Conservation (phyloP, 1,140 invertebrate species). For the Globodera ellingtonae region DNA sequence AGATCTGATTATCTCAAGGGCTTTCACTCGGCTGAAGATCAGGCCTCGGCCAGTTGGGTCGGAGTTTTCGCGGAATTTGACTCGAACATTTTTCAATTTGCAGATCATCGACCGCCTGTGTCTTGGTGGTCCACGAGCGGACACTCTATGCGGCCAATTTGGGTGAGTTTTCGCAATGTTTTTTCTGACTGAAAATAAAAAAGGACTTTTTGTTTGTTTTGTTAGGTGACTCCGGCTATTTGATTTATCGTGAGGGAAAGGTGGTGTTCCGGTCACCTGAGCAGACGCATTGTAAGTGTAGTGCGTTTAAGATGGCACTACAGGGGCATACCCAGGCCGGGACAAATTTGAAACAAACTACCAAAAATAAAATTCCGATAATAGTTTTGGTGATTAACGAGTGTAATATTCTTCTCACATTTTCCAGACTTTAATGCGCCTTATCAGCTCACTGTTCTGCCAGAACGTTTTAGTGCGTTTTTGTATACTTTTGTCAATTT, state of each 20-base stretch:
- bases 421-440: slow-evolving; percentile 86
- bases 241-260: slow-evolving; percentile 80
- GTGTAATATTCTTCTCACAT: neutral
- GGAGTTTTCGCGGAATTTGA: slow-evolving; percentile 35
- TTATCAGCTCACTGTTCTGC: slow-evolving; percentile 89
- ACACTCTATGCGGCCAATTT: slow-evolving; percentile 93
- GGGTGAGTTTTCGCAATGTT: slow-evolving; percentile 63
- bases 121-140: slow-evolving; percentile 85
- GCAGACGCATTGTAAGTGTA: slow-evolving; percentile 76
- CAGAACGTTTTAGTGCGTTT: slow-evolving; percentile 80
- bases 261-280: slow-evolving; percentile 89
- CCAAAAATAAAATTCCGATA: neutral
- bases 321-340: too few relatives aligned
- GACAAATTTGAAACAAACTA: too few relatives aligned
- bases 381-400: too few relatives aligned
- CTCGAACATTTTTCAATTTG: slow-evolving; percentile 1
- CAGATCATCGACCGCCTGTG: slow-evolving; percentile 80
- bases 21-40: slow-evolving; percentile 68
- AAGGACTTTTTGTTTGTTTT: neutral
- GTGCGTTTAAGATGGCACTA: too few relatives aligned
- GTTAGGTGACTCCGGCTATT: slow-evolving; percentile 86
- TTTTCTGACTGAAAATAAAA: neutral
- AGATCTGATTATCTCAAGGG: slow-evolving; percentile 80
- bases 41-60: slow-evolving; percentile 50
- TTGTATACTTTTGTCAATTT: slow-evolving; percentile 8